Evolutionary conservation across 2,888 invertebrate species (phyloP).

Genomic region (Luperina testacea): DNA sequence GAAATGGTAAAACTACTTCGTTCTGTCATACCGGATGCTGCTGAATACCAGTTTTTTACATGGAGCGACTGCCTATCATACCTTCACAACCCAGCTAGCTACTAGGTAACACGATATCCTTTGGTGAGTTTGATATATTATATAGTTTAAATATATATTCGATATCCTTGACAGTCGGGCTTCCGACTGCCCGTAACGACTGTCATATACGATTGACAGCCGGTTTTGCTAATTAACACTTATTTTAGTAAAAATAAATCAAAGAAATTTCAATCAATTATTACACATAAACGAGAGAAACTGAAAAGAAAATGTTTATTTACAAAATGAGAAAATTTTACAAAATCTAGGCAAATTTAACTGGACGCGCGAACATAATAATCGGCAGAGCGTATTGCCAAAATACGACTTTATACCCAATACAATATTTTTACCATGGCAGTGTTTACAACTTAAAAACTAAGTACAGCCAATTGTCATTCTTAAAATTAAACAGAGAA

Average conservation of each 20-base stretch:
- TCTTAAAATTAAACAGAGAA: slow-evolving; percentile 42
- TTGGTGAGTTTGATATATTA: not conserved
- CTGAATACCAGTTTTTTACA: not conserved
- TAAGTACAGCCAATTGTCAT: slow-evolving; percentile 57
- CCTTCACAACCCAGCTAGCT: not conserved
- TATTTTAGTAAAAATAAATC: not conserved
- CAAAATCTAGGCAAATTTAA: slow-evolving; percentile 21
- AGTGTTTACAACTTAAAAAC: slow-evolving; percentile 57
- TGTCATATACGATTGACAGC: not conserved
- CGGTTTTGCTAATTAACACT: not conserved
- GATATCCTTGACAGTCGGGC: too few species aligned
- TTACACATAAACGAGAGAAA: not conserved
- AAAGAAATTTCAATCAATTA: not conserved
- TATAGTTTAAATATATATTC: too few species aligned
- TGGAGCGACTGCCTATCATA: not conserved
- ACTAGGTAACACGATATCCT: not conserved
- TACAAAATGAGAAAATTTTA: slow-evolving; percentile 48
- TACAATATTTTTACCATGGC: slow-evolving; percentile 58
- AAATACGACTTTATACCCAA: slow-evolving; percentile 32
- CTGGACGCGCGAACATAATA: slow-evolving; percentile 16
- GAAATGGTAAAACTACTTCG: not conserved
- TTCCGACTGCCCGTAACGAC: too few species aligned
- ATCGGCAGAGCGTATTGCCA: slow-evolving; percentile 5
- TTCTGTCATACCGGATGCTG: not conserved
- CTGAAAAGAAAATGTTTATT: slow-evolving; percentile 40